Evolutionary conservation across 2,888 invertebrate species (phyloP).

Genomic region (Sminthurides aquaticus): DNA sequence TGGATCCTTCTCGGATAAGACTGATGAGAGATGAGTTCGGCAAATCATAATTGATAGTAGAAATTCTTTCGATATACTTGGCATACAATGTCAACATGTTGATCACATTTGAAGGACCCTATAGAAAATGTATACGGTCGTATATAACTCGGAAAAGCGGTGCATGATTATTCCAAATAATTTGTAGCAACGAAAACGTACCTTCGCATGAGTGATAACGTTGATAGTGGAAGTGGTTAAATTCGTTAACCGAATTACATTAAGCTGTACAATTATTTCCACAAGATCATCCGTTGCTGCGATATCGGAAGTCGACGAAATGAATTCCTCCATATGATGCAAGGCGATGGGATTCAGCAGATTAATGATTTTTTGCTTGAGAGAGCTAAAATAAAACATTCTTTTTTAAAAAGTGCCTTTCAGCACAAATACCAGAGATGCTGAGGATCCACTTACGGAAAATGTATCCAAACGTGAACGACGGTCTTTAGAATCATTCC

Average conservation of each 20-base stretch:
- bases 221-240: slow-evolving; percentile 19
- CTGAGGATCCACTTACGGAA: slow-evolving; percentile 10
- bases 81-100: slow-evolving; percentile 19
- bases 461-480: slow-evolving; percentile 18
- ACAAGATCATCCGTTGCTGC: slow-evolving; percentile 21
- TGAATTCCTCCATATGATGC: slow-evolving; percentile 23
- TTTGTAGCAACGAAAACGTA: no score
- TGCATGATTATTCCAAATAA: no score
- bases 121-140: background rate
- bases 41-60: slow-evolving; percentile 9
- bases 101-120: slow-evolving; percentile 14
- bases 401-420: no score
- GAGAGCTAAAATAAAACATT: slow-evolving; percentile 4
- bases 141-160: no score
- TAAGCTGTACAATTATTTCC: slow-evolving; percentile 23
- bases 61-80: slow-evolving; percentile 18
- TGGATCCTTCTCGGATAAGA: slow-evolving; percentile 14
- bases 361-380: slow-evolving; percentile 23
- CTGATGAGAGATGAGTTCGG: slow-evolving; percentile 14
- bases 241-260: slow-evolving; percentile 23
- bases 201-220: slow-evolving; percentile 17
- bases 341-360: slow-evolving; percentile 30
- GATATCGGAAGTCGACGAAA: slow-evolving; percentile 16
- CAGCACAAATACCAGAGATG: no score
- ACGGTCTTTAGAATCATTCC: slow-evolving; percentile 17